Evolutionary conservation across 2,888 invertebrate genomes (phyloP).

Genomic region (Venusia cambrica): DNA sequence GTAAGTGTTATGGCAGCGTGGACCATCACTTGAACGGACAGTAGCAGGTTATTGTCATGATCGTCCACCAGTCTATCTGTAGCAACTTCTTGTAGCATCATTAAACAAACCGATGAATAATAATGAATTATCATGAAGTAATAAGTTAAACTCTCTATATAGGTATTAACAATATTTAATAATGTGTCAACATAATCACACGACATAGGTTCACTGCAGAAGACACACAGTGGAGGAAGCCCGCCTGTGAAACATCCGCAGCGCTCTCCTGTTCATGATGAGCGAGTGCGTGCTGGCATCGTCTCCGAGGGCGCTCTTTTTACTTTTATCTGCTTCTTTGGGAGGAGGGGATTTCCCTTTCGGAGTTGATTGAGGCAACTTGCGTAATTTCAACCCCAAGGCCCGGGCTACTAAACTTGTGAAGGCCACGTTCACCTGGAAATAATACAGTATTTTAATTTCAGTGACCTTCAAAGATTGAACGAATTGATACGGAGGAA

Average conservation of each 20-base stretch:
- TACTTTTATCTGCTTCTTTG: constrained; percentile 28
- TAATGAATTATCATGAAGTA: too few species aligned
- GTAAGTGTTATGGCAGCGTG: too few species aligned
- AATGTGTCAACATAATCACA: constrained; percentile 13
- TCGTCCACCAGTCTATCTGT: too few species aligned
- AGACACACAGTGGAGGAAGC: constrained; percentile 76
- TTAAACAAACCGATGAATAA: too few species aligned
- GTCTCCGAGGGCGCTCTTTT: constrained; percentile 5
- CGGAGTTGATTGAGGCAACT: constrained; percentile 32
- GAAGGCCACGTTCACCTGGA: constrained; percentile 84
- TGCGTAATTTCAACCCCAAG: constrained; percentile 47
- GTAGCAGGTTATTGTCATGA: too few species aligned
- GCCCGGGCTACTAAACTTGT: constrained; percentile 82
- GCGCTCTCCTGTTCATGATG: constrained; percentile 67
- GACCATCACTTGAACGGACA: too few species aligned
- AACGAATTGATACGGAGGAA: too few species aligned
- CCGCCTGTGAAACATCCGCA: constrained; percentile 58
- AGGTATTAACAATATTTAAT: constrained; percentile 22
- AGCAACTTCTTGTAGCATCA: too few species aligned
- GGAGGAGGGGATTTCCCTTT: constrained; percentile 38
- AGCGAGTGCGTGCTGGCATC: constrained; percentile 41
- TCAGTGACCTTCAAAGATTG: too few species aligned
- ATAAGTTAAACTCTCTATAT: too few species aligned
- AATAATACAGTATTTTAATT: too few species aligned
- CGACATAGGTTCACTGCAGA: constrained; percentile 59